phyloP scores from a whole-genome alignment of 2,797 vertebrate species.

The Fratercula arctica region DNA sequence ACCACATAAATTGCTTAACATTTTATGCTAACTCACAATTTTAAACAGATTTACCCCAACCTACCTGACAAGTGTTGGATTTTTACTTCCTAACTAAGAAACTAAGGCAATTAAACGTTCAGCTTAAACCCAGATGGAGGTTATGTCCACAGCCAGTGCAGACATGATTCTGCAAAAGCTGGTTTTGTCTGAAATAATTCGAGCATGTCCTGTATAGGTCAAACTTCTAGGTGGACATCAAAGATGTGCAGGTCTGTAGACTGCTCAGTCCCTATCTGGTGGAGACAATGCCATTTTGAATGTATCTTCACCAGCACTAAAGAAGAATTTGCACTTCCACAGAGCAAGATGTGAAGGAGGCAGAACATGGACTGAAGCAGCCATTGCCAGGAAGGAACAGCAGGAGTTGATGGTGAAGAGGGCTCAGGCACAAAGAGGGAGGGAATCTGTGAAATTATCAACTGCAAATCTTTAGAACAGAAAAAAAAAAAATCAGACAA shows the following conservation, averaged over 20 bases:
- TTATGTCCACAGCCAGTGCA: neutral
- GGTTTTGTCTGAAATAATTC: rapidly evolving
- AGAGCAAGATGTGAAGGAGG: neutral
- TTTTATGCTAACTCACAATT: neutral
- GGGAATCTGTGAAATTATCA: neutral
- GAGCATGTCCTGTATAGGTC: neutral
- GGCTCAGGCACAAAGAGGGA: neutral
- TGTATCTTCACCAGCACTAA: rapidly evolving
- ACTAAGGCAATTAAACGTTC: neutral
- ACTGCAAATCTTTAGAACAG: neutral
- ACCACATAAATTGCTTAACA: neutral
- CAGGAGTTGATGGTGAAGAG: neutral
- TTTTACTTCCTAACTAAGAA: neutral
- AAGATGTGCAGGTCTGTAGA: neutral
- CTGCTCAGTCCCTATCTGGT: neutral
- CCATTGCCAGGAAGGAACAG: neutral
- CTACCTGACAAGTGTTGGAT: neutral
- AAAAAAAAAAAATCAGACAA: neutral
- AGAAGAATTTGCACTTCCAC: neutral
- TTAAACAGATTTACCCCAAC: neutral
- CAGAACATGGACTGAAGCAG: neutral
- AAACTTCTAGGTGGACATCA: neutral
- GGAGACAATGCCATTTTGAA: neutral
- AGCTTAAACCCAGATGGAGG: neutral
- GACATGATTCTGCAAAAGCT: neutral